Conservation (phyloP, 2,888 invertebrate species). For the Microchrysa polita region DNA sequence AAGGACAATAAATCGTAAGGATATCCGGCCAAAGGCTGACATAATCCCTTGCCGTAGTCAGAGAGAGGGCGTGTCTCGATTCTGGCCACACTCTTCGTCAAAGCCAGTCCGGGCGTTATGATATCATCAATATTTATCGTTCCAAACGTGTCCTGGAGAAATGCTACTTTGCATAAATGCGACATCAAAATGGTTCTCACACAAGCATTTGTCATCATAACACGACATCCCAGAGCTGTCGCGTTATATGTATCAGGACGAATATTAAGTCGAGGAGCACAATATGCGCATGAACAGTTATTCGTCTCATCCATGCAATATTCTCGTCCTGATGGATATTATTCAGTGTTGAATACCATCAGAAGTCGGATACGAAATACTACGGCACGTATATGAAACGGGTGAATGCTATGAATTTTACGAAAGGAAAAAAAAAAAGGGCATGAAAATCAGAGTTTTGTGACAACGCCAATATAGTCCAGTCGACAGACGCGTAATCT, state of each 20-base stretch:
- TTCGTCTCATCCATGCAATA: neutral
- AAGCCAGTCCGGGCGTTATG: slow-evolving; percentile 24
- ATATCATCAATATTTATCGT: slow-evolving; percentile 39
- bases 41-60: slow-evolving; percentile 40
- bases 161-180: slow-evolving; percentile 33
- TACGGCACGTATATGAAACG: neutral
- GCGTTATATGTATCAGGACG: neutral
- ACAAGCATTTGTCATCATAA: slow-evolving; percentile 37
- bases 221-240: neutral
- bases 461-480: slow-evolving; percentile 15
- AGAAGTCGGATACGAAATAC: slow-evolving; percentile 4
- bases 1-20: slow-evolving; percentile 40
- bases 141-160: neutral
- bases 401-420: neutral
- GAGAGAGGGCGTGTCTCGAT: slow-evolving; percentile 38
- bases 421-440: slow-evolving; percentile 17
- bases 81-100: slow-evolving; percentile 34
- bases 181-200: slow-evolving; percentile 6
- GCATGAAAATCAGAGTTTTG: slow-evolving; percentile 29
- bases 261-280: neutral
- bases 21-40: slow-evolving; percentile 46
- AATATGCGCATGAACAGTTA: slow-evolving; percentile 32
- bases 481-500: slow-evolving; percentile 27
- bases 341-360: neutral
- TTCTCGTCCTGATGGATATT: too few relatives aligned